Base-by-base conservation (phyloP, 1,140 invertebrate genomes). In the Drosophila nebulosa region DNA sequence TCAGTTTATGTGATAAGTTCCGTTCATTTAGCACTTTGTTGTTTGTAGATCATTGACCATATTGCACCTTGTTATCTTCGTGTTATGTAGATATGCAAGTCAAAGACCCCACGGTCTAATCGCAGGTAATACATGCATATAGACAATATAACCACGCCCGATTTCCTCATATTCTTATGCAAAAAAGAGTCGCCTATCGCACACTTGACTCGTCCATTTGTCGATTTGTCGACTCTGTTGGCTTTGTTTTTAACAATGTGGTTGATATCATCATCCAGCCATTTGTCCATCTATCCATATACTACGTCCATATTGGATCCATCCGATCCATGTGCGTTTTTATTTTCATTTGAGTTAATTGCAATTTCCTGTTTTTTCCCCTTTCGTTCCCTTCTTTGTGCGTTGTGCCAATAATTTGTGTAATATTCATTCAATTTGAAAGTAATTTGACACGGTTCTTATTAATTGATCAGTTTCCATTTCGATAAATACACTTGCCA, bases 401-500 rank as follows among this genome's bases (percentile, higher is more conserved):
- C 14, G 39, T 42, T 53, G 69, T 53, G 69, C 24, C 59, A 66
- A 67, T 64, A 70, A 70, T 69, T 84, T 69, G 73, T 69, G 73
- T 76, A 76, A 69, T 67, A 58, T 81, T 58, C 36, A 74, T 55
- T 79, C 68, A 84, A 86, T 76, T 85, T 65, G 73, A 80, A 86
- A 74, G 81, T 81, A 85, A 86, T 81, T 88, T 72, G 78, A 78
- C 69, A 86, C 83, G 70, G 36, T 35, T 35, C 18, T 36, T 36
- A 63, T 77, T 80, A 81, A 76, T 58, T 72, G 69, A 81, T 81
- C 78, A 68, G 73, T 69, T 80, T 77, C 69, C 63, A 83, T 74
- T 79, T 70, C 55, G 42, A 68, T 62, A 46, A 21, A 46, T 21
- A 21, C 14, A n/a, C 36, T 16, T 16, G n/a, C 36, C 36, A 14